Percentiles rank a stretch among this genome's conserved stretches.
Conservation (phyloP, 2,888 invertebrate genomes). For the Scrobipalpa costella region DNA sequence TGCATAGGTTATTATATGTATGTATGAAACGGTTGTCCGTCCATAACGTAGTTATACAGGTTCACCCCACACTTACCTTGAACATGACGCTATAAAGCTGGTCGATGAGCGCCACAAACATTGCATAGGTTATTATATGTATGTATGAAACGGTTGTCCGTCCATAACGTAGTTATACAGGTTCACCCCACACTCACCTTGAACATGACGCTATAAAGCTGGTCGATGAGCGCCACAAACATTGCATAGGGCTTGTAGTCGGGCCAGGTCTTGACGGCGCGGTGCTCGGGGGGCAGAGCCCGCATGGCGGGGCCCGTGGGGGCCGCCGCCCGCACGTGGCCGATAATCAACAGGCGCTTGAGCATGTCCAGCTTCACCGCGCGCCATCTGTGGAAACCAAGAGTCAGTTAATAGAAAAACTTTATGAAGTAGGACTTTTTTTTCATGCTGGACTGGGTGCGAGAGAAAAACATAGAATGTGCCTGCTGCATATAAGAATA, state of each 20-base stretch:
- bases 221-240: neutral
- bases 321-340: conserved; percentile 86
- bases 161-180: neutral
- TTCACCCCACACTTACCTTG: conserved; percentile 59
- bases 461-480: too few relatives aligned
- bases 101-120: neutral
- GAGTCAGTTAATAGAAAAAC: neutral
- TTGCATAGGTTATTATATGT: neutral
- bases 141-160: too few relatives aligned
- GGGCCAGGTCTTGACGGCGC: conserved; percentile 53
- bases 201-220: conserved; percentile 19
- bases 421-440: too few relatives aligned
- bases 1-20: neutral
- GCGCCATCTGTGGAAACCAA: conserved; percentile 83
- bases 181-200: conserved; percentile 71
- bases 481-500: too few relatives aligned
- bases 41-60: neutral
- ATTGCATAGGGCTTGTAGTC: conserved; percentile 13
- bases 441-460: too few relatives aligned
- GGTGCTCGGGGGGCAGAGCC: conserved; percentile 79
- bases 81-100: conserved; percentile 16
- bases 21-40: too few relatives aligned
- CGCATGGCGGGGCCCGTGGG: conserved; percentile 85
- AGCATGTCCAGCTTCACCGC: conserved; percentile 86
- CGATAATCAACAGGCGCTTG: conserved; percentile 87